Evolutionary conservation across 2,888 invertebrate species (phyloP), one percentile per base, ranked within the genome.

Genomic region (Scrobipalpa costella): DNA sequence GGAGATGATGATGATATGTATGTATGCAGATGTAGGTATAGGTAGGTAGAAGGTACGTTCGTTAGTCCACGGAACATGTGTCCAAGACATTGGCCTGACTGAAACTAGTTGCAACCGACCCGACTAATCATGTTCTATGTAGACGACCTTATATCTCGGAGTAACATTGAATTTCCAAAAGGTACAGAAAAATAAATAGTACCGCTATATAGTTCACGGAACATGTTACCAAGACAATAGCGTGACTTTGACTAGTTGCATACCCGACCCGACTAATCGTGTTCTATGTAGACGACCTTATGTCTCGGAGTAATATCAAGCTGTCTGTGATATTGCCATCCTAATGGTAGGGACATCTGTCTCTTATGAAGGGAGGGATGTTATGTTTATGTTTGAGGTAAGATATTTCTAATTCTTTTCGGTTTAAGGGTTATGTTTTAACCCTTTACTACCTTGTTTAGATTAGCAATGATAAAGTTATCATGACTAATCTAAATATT

Each of bases 261-360:
- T 5, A 44, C 44, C n/a, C n/a, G 5, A 44, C 44, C 44, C 44
- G 44, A 44, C n/a, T 44, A 44, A 44, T 44, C 7, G 44, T 5
- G 44, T 44, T 7, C 2, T 44, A 44, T 44, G 44, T 44, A n/a
- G 44, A 44, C 44, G 44, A 44, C 44, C n/a, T 44, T 15, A 44
- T 44, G 13, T 13, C 40, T 13, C 13, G 40, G 40, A 13, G 13
- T 40, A 40, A 3, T 13, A 44, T 15, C 44, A n/a, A 44, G n/a
- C 15, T 44, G n/a, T n/a, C 15, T 15, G n/a, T 44, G n/a, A 44
- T 44, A 15, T 15, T 15, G 27, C 27, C 27, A 27, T 15, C 59
- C 49, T 63, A 63, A 65, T 63, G 60, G 57, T 27, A 17, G 19
- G 17, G 15, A 59, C 65, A 65, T 65, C 65, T 65, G 65, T 65